Base-by-base conservation (phyloP, 2,113 vertebrate genomes). In the Ophiodon elongatus region DNA sequence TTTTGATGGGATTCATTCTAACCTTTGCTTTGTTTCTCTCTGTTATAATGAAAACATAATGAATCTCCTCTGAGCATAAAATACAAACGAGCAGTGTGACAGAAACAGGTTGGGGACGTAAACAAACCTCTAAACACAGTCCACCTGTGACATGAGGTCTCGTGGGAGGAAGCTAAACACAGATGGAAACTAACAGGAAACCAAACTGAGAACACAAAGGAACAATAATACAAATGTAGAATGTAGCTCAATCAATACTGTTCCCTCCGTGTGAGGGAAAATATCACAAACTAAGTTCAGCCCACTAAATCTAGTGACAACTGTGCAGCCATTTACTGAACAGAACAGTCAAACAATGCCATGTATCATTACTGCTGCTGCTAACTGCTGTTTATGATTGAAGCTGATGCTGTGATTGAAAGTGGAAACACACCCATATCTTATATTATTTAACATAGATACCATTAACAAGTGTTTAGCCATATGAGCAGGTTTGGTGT, bases 171-270 rank as follows among this genome's bases (percentile, higher is more conserved):
- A 37, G 68, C 52, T 65, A 3, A 77, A 75, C 64, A 66, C 89
- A 84, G 83, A 84, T 59, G 66, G 56, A 64, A 75, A 79, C 31
- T 75, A 57, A 82, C 81, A 39, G 45, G 59, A 84, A 82, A 76
- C 43, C 19, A 60, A 82, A n/a, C 10, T 13, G 39, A 41, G 33
- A 56, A 60, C 6, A 54, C 41, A 57, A n/a, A 69, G 14, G 9
- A 35, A 70, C 2, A 68, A 50, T 10, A 39, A 64, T 9, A 65
- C 17, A 29, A 39, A 56, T 14, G 47, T 6, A 27, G 35, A 50
- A 27, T 29, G 45, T 9, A 15, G 23, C 5, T 57, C 2, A 25
- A 41, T 43, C 19, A 43, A 47, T 29, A 67, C 33, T 25, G 39
- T 29, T 39, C n/a, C 8, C 47, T 47, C 59, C 76, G 35, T 57